phyloP scores from a whole-genome alignment of 2,113 vertebrate genomes.

The Thunnus thynnus region DNA sequence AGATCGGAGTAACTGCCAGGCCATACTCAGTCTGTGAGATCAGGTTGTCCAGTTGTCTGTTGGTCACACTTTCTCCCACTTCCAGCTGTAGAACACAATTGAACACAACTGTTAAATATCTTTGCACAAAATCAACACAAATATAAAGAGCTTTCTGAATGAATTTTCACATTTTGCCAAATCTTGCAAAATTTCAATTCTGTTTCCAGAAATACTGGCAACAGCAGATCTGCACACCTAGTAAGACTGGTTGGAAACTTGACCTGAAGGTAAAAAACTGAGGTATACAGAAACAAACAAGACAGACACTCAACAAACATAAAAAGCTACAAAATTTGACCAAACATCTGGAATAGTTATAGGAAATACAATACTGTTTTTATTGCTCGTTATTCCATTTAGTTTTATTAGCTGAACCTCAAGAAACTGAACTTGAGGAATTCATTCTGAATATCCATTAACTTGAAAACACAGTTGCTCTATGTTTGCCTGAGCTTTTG shows the following conservation, averaged over 20 bases:
- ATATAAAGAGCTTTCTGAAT: background rate
- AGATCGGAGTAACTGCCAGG: constrained; percentile 90
- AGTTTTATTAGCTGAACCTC: constrained; percentile 27
- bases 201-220: constrained; percentile 25
- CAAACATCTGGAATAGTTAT: constrained; percentile 16
- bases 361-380: constrained; percentile 41
- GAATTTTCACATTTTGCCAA: constrained; percentile 23
- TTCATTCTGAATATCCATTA: constrained; percentile 15
- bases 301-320: constrained; percentile 11
- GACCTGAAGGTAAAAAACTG: constrained; percentile 33
- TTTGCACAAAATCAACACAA: background rate
- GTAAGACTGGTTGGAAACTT: constrained; percentile 45
- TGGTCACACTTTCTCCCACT: constrained; percentile 87
- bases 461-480: constrained; percentile 8
- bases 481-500: constrained; percentile 6
- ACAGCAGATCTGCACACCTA: background rate
- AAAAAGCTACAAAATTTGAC: constrained; percentile 15
- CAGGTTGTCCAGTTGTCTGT: constrained; percentile 87
- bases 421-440: constrained; percentile 32
- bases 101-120: constrained; percentile 31
- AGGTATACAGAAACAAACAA: constrained; percentile 51
- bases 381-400: constrained; percentile 28
- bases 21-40: constrained; percentile 92
- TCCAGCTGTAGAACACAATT: constrained; percentile 86
- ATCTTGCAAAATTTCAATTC: constrained; percentile 31